Conservation (phyloP, 1,140 invertebrate species). For the Theocolax elegans region DNA sequence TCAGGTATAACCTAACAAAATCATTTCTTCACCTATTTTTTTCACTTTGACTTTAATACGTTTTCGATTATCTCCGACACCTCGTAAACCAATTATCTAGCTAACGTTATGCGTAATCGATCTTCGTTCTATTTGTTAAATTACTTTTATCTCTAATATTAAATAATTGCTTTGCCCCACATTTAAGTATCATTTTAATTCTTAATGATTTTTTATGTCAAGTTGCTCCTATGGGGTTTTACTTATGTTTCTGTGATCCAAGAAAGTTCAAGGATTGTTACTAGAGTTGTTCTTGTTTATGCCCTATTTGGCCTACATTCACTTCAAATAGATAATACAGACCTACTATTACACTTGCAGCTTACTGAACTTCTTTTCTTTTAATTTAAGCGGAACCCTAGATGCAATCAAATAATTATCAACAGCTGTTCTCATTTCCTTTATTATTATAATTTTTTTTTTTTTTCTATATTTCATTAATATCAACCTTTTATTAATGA, state of each 20-base stretch:
- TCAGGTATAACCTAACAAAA: slow-evolving; percentile 57
- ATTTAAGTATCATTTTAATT: neutral
- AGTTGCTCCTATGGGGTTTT: neutral
- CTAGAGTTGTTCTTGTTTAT: slow-evolving; percentile 1
- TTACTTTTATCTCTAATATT: neutral
- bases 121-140: neutral
- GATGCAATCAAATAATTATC: neutral
- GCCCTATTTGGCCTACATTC: slow-evolving; percentile 6
- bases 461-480: neutral
- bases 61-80: too few species aligned
- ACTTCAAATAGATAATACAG: neutral
- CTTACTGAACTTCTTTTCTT: too few species aligned
- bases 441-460: too few species aligned
- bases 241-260: neutral
- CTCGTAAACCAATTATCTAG: too few species aligned
- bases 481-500: neutral
- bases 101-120: too few species aligned
- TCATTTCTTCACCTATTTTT: neutral
- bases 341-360: neutral
- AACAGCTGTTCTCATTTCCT: neutral
- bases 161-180: too few species aligned
- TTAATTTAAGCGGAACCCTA: too few species aligned
- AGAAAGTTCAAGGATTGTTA: slow-evolving; percentile 9
- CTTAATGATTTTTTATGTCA: neutral
- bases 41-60: neutral